phyloP scores from a whole-genome alignment of 2,888 invertebrate species.

The Lymantria monacha region DNA sequence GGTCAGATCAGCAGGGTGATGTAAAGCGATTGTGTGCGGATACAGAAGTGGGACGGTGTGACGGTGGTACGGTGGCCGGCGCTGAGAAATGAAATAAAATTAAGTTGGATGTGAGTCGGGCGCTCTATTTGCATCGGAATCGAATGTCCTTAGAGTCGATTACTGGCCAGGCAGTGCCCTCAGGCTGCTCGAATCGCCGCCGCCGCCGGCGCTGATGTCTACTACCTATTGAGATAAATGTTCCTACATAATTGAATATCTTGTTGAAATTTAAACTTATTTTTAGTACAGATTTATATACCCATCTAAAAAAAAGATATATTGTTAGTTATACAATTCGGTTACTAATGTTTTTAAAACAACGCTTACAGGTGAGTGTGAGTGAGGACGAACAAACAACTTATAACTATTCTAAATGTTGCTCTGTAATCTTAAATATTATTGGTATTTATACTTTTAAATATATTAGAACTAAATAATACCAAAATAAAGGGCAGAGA shows the following conservation, averaged over 20 bases:
- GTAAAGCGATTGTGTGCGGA: conserved; percentile 34
- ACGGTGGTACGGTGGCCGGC: conserved; percentile 13
- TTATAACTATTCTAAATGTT: too few relatives aligned
- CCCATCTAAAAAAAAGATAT: too few relatives aligned
- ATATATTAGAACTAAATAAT: too few relatives aligned
- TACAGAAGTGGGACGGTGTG: conserved; percentile 18
- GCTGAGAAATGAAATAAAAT: conserved; percentile 35
- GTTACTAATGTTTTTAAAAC: too few relatives aligned
- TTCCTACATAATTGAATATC: conserved; percentile 23
- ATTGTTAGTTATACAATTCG: too few relatives aligned
- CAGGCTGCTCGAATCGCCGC: conserved; percentile 2
- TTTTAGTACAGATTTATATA: not conserved
- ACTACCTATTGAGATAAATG: conserved; percentile 11
- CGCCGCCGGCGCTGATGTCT: conserved; percentile 5
- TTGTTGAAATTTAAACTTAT: conserved; percentile 5
- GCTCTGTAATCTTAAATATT: too few relatives aligned
- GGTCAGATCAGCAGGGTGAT: conserved; percentile 16
- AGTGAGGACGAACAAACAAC: too few relatives aligned
- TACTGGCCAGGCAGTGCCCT: conserved; percentile 22
- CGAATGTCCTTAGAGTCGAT: conserved; percentile 37
- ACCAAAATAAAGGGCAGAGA: too few relatives aligned
- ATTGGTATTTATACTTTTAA: too few relatives aligned
- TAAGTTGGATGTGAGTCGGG: conserved; percentile 31
- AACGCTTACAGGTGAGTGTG: too few relatives aligned
- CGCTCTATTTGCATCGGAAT: conserved; percentile 44